Conservation (phyloP, 1,140 invertebrate genomes). For the Melipona quadrifasciata region DNA sequence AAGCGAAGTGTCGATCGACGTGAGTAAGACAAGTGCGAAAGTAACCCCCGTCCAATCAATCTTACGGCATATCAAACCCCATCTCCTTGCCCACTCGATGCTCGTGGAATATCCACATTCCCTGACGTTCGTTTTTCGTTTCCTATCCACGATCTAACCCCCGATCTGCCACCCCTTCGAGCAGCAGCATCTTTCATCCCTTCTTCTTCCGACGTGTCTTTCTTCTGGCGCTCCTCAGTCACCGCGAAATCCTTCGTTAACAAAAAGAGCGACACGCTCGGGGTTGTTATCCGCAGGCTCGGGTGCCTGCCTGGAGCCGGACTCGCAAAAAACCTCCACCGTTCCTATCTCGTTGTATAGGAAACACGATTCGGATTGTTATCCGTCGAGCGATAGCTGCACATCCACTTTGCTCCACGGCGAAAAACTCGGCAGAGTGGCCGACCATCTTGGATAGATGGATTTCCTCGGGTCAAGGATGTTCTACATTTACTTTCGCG, state of each 20-base stretch:
- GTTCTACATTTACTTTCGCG: neutral
- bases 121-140: slow-evolving; percentile 42
- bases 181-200: slow-evolving; percentile 35
- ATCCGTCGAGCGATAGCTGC: slow-evolving; percentile 1
- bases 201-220: slow-evolving; percentile 6
- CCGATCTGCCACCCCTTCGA: neutral
- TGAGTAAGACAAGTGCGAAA: slow-evolving; percentile 69
- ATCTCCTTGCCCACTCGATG: slow-evolving; percentile 7
- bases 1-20: slow-evolving; percentile 64
- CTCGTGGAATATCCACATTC: slow-evolving; percentile 49
- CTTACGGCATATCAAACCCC: slow-evolving; percentile 56
- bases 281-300: slow-evolving; percentile 23
- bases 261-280: slow-evolving; percentile 55
- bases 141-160: neutral
- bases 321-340: neutral
- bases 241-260: slow-evolving; percentile 49
- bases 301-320: neutral
- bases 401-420: neutral
- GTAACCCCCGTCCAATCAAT: slow-evolving; percentile 65
- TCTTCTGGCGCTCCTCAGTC: slow-evolving; percentile 35
- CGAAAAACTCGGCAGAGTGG: neutral
- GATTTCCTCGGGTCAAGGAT: neutral
- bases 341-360: slow-evolving; percentile 13
- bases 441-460: neutral
- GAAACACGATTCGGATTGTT: slow-evolving; percentile 40